A percentile compares a stretch with the other conserved stretches of the same genome.
Conservation (phyloP, 2,888 invertebrate genomes). For the Lycia hirtaria region DNA sequence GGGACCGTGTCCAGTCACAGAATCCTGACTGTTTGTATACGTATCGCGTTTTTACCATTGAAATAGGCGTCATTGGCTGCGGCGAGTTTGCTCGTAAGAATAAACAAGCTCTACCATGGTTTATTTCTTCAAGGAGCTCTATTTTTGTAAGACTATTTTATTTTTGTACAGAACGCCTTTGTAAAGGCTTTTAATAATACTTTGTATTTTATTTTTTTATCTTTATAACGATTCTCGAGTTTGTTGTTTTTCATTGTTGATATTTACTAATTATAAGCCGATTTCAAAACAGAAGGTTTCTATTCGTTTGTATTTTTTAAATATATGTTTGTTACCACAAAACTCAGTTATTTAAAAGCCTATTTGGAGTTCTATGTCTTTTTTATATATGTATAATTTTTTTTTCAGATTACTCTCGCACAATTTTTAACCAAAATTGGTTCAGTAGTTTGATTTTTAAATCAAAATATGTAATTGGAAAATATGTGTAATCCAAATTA, state of each 20-base stretch:
- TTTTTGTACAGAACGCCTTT: conserved; percentile 5
- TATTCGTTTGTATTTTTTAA: too few relatives aligned
- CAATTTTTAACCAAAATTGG: too few relatives aligned
- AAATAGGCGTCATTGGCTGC: conserved; percentile 18
- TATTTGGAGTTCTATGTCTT: too few relatives aligned
- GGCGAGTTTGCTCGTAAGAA: conserved; percentile 18
- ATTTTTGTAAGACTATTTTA: conserved; percentile 10
- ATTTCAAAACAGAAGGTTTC: background rate
- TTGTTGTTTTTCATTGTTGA: too few relatives aligned
- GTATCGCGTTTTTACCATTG: conserved; percentile 28
- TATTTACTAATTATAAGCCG: background rate
- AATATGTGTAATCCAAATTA: too few relatives aligned
- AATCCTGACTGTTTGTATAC: conserved; percentile 19
- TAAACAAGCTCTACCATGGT: conserved; percentile 17
- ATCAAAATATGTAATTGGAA: too few relatives aligned
- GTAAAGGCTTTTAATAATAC: background rate
- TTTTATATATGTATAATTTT: too few relatives aligned
- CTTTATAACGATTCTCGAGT: background rate
- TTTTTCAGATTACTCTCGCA: too few relatives aligned
- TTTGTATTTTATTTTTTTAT: background rate
- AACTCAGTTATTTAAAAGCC: too few relatives aligned
- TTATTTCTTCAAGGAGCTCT: conserved; percentile 11
- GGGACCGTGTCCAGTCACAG: background rate
- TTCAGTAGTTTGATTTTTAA: too few relatives aligned
- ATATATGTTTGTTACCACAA: too few relatives aligned